These are phyloP conservation scores for Agrilus mali DNA, from an alignment of 2,888 invertebrate genomes.

Conservation along the genomic window DNA sequence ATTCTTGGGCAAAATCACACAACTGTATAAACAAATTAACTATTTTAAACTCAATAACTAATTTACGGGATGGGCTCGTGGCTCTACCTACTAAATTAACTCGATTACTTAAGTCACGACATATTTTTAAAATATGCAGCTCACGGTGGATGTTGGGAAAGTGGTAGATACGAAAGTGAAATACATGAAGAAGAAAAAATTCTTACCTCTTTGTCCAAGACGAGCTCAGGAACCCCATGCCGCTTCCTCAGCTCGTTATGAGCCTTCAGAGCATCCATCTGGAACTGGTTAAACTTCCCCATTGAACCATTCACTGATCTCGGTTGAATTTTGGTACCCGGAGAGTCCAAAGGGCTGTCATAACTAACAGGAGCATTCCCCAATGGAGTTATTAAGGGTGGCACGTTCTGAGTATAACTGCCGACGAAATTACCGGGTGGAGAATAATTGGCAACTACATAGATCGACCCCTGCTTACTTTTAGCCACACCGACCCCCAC, in stretches of 20 bases:
- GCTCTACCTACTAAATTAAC: too few species aligned
- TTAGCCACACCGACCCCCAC: slow-evolving; percentile 57
- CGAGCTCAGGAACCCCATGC: slow-evolving; percentile 43
- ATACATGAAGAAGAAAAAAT: slow-evolving; percentile 18
- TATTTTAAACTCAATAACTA: not conserved
- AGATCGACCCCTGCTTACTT: slow-evolving; percentile 59
- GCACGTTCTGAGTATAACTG: slow-evolving; percentile 61
- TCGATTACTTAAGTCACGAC: too few species aligned
- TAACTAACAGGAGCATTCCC: not conserved
- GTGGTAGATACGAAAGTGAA: too few species aligned
- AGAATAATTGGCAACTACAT: slow-evolving; percentile 81
- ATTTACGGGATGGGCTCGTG: too few species aligned
- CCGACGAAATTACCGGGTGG: slow-evolving; percentile 83
- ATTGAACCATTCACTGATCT: slow-evolving; percentile 14
- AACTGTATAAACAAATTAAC: slow-evolving; percentile 33
- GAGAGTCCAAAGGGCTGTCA: not conserved
- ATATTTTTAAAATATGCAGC: too few species aligned
- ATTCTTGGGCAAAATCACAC: slow-evolving; percentile 51
- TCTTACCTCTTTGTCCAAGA: slow-evolving; percentile 38
- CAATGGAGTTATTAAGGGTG: slow-evolving; percentile 32
- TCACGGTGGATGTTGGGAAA: too few species aligned
- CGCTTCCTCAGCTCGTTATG: slow-evolving; percentile 49
- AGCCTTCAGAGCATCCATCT: slow-evolving; percentile 39
- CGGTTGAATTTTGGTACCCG: not conserved
- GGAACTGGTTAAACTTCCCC: slow-evolving; percentile 26